Percentiles rank a stretch among this genome's conserved stretches.
Evolutionary conservation across 2,113 vertebrate genomes (phyloP).

Genomic region (Pseudois nayaur): DNA sequence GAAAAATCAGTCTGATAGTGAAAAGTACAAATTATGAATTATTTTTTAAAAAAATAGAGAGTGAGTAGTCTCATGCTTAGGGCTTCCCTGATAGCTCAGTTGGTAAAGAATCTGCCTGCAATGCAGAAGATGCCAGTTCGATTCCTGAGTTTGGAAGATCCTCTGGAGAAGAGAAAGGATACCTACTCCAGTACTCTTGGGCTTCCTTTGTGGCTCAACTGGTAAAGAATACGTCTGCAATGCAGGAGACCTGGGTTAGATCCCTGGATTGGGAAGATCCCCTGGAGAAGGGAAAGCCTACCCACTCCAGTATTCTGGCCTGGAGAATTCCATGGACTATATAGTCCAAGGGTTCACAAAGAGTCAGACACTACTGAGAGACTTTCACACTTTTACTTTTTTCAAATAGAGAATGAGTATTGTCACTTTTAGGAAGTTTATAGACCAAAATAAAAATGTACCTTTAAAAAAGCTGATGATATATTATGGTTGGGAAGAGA

Average conservation of each 20-base stretch:
- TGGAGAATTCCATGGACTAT: background rate
- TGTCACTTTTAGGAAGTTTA: background rate
- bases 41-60: background rate
- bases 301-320: background rate
- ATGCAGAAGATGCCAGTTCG: background rate
- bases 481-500: background rate
- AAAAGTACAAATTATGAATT: slow-evolving; percentile 59
- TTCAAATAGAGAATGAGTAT: background rate
- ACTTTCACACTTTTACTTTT: background rate
- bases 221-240: background rate
- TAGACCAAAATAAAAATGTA: slow-evolving; percentile 16
- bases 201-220: background rate
- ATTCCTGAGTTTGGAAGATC: background rate
- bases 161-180: background rate
- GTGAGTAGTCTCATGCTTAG: background rate
- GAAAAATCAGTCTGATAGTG: slow-evolving; percentile 43
- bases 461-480: background rate
- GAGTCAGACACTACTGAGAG: background rate
- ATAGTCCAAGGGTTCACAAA: background rate
- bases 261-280: background rate
- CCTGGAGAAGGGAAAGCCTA: background rate
- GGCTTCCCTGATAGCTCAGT: background rate
- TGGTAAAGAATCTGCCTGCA: background rate
- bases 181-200: background rate
- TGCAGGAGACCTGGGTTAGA: background rate